phyloP scores from a whole-genome alignment of 2,113 vertebrate genomes.

The Atlantisia rogersi region DNA sequence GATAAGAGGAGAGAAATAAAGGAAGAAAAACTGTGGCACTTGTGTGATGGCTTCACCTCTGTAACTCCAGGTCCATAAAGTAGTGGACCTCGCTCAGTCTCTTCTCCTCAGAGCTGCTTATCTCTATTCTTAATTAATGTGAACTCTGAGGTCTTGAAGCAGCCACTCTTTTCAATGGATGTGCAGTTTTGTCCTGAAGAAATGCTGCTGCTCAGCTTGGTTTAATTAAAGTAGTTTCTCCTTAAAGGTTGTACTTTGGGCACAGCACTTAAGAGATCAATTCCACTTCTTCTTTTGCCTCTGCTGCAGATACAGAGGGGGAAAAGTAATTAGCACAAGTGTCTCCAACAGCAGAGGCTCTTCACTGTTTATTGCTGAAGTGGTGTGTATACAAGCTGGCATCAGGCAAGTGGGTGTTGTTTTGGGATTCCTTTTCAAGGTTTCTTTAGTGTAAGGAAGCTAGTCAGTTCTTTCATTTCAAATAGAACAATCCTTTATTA shows the following conservation, averaged over 20 bases:
- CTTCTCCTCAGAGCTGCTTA: not conserved
- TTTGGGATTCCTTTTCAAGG: not conserved
- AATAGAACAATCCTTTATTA: not conserved
- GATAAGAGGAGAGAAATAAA: not conserved
- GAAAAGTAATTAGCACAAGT: not conserved
- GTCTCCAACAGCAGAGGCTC: not conserved
- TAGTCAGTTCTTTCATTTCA: not conserved
- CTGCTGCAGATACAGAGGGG: not conserved
- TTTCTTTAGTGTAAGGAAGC: not conserved
- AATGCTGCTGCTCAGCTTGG: not conserved
- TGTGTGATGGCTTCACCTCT: not conserved
- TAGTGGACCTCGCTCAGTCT: not conserved
- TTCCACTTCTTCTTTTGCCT: conserved; percentile 10
- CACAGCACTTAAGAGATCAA: not conserved
- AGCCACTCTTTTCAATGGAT: not conserved
- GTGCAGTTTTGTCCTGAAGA: not conserved
- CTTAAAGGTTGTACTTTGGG: conserved; percentile 1
- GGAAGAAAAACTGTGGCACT: not conserved
- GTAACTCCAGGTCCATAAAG: not conserved
- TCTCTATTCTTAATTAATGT: not conserved
- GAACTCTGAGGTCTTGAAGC: not conserved
- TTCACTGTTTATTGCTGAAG: not conserved
- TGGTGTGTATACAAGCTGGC: not conserved
- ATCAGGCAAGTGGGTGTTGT: not conserved
- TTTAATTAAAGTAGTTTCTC: conserved; percentile 32